Evolutionary conservation across 2,113 vertebrate genomes (phyloP).

Genomic region (Zosterops lateralis): DNA sequence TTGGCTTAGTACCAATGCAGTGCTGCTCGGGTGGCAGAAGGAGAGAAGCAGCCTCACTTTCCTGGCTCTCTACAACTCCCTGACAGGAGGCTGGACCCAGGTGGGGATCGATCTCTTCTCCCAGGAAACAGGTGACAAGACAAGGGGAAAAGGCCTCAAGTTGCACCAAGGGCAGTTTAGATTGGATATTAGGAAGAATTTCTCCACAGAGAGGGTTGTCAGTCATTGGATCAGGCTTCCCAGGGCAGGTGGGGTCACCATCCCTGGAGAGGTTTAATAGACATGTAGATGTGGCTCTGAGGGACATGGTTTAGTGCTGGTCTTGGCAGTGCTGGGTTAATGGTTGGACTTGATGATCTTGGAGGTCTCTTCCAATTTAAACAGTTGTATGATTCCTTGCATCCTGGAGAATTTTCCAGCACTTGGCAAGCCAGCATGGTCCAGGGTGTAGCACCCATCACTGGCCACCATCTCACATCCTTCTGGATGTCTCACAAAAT

Average conservation of each 20-base stretch:
- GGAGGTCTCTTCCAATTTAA: neutral
- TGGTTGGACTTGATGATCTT: neutral
- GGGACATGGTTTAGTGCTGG: neutral
- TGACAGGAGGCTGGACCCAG: neutral
- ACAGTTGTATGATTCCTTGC: neutral
- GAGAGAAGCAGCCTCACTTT: neutral
- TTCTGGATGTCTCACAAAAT: neutral
- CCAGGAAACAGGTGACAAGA: neutral
- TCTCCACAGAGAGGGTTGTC: neutral
- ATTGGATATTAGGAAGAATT: neutral
- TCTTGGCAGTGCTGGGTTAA: neutral
- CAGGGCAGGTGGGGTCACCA: neutral
- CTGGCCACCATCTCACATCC: neutral
- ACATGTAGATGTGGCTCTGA: neutral
- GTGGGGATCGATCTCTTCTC: neutral
- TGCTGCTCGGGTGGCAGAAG: neutral
- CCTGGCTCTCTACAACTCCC: neutral
- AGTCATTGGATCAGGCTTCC: neutral
- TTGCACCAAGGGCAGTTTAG: neutral
- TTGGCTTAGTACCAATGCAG: neutral
- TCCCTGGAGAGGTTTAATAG: neutral
- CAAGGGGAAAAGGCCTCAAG: neutral
- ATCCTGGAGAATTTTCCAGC: neutral
- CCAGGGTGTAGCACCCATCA: rapidly evolving
- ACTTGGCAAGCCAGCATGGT: neutral